Base-by-base conservation (phyloP, 2,888 invertebrate species). In the Lasioglossum lativentre region DNA sequence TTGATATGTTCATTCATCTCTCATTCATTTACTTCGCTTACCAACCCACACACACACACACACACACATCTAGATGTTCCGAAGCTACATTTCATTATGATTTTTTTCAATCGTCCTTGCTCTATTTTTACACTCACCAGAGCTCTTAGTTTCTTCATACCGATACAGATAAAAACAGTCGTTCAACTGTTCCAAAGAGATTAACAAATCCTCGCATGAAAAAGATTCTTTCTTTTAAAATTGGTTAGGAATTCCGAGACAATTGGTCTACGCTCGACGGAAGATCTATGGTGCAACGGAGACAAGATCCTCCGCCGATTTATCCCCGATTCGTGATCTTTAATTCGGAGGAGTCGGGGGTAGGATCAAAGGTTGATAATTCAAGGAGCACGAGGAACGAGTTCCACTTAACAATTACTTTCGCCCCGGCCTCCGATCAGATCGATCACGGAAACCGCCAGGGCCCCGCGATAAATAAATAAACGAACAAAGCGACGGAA, bases 401-500 rank as follows among this genome's bases (percentile, higher is more conserved):
- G n/a, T 40, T 23, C 40, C 40, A 40, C 40, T 38, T 40, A 40
- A 70, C 70, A 14, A 70, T 70, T 70, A 38, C 34, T 5, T 34
- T 34, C 12, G 14, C 23, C 71, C 5, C 42, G 27, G 4, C 12
- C 14, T 2, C 1, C 27, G 14, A 16, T 14, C 16, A 45, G 10
- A 56, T 56, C 56, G 63, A 63, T 63, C 16, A 23, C 47, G 63
- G n/a, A 45, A 42, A 45, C 6, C 47, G 3, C 4, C 23, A 23
- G 40, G 40, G 40, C 4, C 1, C 23, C 23, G 52, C 38, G 27
- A 6, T 27, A 23, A 40, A 42, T 70, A 56, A 45, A 70, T 19
- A 63, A 71, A 71, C 4, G 30, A 27, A 38, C 38, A 80, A 68
- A 42, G 19, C 34, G 34, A n/a, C 23, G 27, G 63, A 71, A 79